Evolutionary conservation across 2,888 invertebrate species (phyloP), one percentile per base, ranked within the genome.

Genomic region (Eristalis arbustorum): DNA sequence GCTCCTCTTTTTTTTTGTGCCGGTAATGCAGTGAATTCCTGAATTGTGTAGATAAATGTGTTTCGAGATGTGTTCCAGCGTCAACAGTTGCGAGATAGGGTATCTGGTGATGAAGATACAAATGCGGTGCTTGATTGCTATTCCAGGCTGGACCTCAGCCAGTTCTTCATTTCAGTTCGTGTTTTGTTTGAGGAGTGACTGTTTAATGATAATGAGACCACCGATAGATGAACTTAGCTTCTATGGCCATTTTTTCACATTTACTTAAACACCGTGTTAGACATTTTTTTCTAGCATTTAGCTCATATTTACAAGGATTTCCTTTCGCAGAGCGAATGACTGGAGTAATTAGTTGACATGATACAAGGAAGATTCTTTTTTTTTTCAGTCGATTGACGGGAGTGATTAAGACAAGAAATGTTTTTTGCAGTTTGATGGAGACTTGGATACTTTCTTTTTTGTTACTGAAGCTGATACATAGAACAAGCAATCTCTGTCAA

Each of bases 1-100:
- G 22, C 11, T 23, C 42, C 13, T 68, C 8, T 59, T 40, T 40
- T 31, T 14, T 59, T 42, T 25, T 25, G n/a, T n/a, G n/a, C n/a
- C n/a, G 56, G 42, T 62, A 56, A 69, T 78, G 78, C 57, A 28
- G 64, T 71, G 71, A 71, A 78, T 78, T 78, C 71, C 71, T 71
- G 69, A 63, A 62, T 74, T 74, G 64, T 68, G 28, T 67, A 62
- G 67, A 76, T 62, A 62, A 62, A 68, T 61, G 64, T 69, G 40
- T 67, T 42, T n/a, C 18, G 49, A 49, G 49, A 61, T 49, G 49
- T 34, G 34, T 40, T 64, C 37, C 28, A 49, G 42, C 40, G 69
- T 63, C 62, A 56, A 37, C 14, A 13, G 63, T 61, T 68, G 59
- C 42, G 61, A 69, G 77, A 69, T 69, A 77, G 56, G 63, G 56